Evolutionary conservation across 2,113 vertebrate species (phyloP), one percentile per base, ranked within the genome.

Genomic region (Penelope pileata): DNA sequence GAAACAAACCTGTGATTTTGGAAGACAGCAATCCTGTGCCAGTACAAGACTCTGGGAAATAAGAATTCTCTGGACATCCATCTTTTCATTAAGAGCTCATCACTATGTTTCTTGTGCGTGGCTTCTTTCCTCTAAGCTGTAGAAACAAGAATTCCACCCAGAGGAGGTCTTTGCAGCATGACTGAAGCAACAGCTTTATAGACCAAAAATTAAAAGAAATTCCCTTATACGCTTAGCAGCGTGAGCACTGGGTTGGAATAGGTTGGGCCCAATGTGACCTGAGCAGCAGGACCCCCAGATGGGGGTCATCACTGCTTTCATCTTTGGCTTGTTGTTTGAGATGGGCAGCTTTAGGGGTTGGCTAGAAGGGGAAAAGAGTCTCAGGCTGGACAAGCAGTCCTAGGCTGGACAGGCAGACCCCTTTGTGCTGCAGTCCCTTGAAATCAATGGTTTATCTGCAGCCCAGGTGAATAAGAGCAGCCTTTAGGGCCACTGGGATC

Each of bases 1-100:
- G 85, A 90, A 86, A 48, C 47, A 86, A 86, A 83, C 63, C 30
- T 70, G 34, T 85, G 83, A 45, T 83, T 93, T 88, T 59, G 54
- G 87, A 89, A 88, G 60, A 67, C 51, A 76, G 58, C n/a, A 76
- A 56, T 87, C 45, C 38, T 77, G 34, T 63, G 70, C 75, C 72
- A 76, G 63, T 45, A 53, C 56, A 88, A 90, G 72, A 26, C 26
- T 36, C 8, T 50, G 48, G 64, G 56, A 97, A 83, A 60, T 59
- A 54, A 58, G 70, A 59, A 62, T 63, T 59, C 47, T 51, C 50
- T 94, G 51, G 34, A 38, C 18, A 86, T 60, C 38, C 0, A 0
- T 66, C 23, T 81, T 54, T 83, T 83, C 4, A 0, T 67, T 29
- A 59, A 86, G 45, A 80, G 13, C 68, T 92, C 63, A 62, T 76